These are phyloP conservation scores for Diaphora mendica DNA, from an alignment of 2,888 invertebrate species.

Conservation along the genomic window DNA sequence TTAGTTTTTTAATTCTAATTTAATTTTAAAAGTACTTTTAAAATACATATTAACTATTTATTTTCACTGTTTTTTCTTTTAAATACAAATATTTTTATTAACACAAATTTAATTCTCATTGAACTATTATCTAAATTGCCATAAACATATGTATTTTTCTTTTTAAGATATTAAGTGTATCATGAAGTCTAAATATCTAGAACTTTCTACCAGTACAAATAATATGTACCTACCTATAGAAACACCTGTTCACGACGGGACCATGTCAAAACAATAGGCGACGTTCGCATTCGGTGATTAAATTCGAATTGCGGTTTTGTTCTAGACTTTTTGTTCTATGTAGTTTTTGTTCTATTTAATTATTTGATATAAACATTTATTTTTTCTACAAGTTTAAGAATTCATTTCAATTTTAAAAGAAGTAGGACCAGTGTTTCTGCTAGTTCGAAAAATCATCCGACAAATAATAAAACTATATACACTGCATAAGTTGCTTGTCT, in stretches of 20 bases:
- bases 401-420: background rate
- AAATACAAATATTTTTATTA: background rate
- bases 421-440: too few relatives aligned
- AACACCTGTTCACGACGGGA: constrained; percentile 35
- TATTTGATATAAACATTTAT: constrained; percentile 16
- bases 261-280: constrained; percentile 55
- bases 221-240: background rate
- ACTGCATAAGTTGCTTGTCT: background rate
- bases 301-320: constrained; percentile 35
- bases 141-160: background rate
- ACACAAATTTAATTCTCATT: background rate
- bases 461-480: background rate
- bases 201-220: background rate
- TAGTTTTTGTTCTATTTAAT: too few relatives aligned
- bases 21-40: background rate
- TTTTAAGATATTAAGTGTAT: background rate
- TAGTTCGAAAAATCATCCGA: background rate
- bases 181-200: background rate
- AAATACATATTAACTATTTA: background rate
- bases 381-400: background rate
- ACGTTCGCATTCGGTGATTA: constrained; percentile 32
- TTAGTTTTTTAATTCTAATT: too few relatives aligned
- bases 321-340: constrained; percentile 3
- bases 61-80: background rate
- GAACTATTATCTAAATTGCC: background rate